phyloP scores from a whole-genome alignment of 2,113 vertebrate genomes.

The rat (Rattus norvegicus) region GRCr8 NC_086029.1:63705001-63705500 shows the following conservation, averaged over 20 bases:
- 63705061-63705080: background rate
- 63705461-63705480: constrained; percentile 9
- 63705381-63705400: background rate
- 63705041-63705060: background rate
- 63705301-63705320: background rate
- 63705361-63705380: background rate
- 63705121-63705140: background rate
- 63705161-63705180: background rate
- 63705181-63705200: background rate
- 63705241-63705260: background rate
- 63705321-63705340: background rate
- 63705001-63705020: constrained; percentile 3
- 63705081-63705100: no score
- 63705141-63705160: background rate
- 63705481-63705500: background rate
- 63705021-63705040: background rate
- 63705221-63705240: background rate
- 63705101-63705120: rapidly evolving
- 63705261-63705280: background rate
- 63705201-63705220: background rate
- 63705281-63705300: background rate
- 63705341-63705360: background rate
- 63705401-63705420: background rate
- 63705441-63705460: background rate
- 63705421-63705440: background rate